Evolutionary conservation across 2,888 invertebrate species (phyloP), one percentile per base, ranked within the genome.

Genomic region (Sarcophaga variegata): DNA sequence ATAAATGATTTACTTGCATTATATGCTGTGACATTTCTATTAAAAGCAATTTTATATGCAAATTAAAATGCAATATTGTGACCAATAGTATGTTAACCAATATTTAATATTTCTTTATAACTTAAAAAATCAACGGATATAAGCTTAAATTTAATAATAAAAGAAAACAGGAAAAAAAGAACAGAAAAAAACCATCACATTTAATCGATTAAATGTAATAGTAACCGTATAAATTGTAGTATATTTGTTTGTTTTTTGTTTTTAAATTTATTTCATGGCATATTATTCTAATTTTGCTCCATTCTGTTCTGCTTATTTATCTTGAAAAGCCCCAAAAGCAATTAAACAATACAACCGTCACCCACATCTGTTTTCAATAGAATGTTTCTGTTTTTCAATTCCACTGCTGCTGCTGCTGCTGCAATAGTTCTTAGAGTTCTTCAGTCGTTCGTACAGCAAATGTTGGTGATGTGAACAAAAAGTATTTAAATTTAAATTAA

Each of bases 21-120:
- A 17, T 72, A 69, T 71, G 60, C 54, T 81, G 75, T 78, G 77
- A 81, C 69, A 81, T 70, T 78, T 75, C 54, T 64, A 81, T 81
- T 79, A 75, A 37, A 83, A 62, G 14, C 27, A 81, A 81, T 75
- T 84, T 87, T 60, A 84, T 78, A 84, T 87, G 84, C 81, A 87
- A 84, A 84, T 83, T 59, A 67, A 69, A n/a, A 22, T 37, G 37
- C 37, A 37, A 37, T 17, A 64, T 70, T 75, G 45, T 62, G 54
- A 71, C 59, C 71, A 69, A 69, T 77, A 17, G 25, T 37, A 60
- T 14, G 27, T 64, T 37, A 49, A 49, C 49, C 49, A 54, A 17
- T 54, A 54, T 70, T 81, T 75, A 47, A 67, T 74, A 54, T 62
- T 71, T 69, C 76, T 62, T 77, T 74, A 27, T 60, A 17, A 27